These are phyloP conservation scores for Sternotherus odoratus DNA, from an alignment of 2,797 vertebrate genomes.

Conservation along the genomic window DNA sequence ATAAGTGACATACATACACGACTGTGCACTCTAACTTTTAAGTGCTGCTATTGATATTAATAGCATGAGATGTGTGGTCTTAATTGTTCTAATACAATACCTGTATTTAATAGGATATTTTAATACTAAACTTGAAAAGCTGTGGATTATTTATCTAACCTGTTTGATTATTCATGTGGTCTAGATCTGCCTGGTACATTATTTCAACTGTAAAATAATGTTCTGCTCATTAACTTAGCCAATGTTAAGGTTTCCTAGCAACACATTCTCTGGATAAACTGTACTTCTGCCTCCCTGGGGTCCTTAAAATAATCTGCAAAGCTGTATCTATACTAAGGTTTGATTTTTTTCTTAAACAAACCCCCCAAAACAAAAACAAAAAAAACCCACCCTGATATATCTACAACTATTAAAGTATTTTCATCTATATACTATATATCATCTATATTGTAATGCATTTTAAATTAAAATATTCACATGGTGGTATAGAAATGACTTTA, in stretches of 20 bases:
- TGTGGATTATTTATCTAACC: conserved; percentile 14
- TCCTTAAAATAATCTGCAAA: conserved; percentile 81
- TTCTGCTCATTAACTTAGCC: conserved; percentile 80
- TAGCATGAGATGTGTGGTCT: neutral
- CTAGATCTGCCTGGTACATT: conserved; percentile 78
- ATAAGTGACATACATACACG: neutral
- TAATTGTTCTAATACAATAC: neutral
- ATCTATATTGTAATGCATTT: neutral
- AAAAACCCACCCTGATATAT: neutral
- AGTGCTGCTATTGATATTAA: neutral
- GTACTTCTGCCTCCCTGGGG: conserved; percentile 80
- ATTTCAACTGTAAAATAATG: conserved; percentile 76
- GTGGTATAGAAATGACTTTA: neutral
- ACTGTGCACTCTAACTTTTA: neutral
- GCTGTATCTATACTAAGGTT: conserved; percentile 74
- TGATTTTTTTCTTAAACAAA: neutral
- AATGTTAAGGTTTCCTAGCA: conserved; percentile 85
- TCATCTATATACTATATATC: too few species aligned
- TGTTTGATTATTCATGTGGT: conserved; percentile 77
- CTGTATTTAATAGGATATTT: conserved; percentile 5
- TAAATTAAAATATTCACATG: neutral
- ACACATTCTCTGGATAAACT: conserved; percentile 82
- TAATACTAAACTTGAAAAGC: neutral
- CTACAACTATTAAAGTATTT: neutral
- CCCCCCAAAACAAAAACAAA: neutral